phyloP scores from a whole-genome alignment of 2,797 vertebrate genomes.

The Sternotherus odoratus region DNA sequence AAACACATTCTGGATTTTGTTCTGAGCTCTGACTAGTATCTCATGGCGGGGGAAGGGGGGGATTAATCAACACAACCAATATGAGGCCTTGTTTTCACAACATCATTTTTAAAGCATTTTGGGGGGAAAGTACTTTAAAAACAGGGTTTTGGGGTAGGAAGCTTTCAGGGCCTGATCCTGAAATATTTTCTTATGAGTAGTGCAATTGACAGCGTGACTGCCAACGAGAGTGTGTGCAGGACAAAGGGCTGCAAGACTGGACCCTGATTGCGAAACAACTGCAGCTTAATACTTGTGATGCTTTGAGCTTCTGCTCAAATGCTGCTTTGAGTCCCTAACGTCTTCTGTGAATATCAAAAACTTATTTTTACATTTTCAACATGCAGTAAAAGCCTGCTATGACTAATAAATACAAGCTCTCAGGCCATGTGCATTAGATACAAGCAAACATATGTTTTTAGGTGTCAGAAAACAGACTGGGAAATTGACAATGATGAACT shows the following conservation, averaged over 20 bases:
- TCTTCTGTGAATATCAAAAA: rapidly evolving
- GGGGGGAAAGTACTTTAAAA: neutral
- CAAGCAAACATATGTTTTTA: neutral
- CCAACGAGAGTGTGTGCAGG: neutral
- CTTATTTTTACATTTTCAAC: neutral
- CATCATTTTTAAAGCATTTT: neutral
- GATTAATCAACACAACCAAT: neutral
- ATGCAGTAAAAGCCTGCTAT: neutral
- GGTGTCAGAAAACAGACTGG: neutral
- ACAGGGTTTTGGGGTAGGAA: neutral
- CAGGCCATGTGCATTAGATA: neutral
- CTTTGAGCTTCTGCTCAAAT: neutral
- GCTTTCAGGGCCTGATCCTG: neutral
- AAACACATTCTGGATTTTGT: neutral
- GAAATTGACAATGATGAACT: neutral
- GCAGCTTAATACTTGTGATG: neutral
- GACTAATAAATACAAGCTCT: neutral
- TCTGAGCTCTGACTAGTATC: neutral
- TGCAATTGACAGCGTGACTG: neutral
- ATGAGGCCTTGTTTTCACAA: neutral
- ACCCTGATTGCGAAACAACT: neutral
- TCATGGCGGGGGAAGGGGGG: neutral
- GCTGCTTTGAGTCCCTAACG: neutral
- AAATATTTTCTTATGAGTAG: neutral
- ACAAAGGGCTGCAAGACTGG: neutral